These are phyloP conservation scores for Oncorhynchus tshawytscha DNA, from an alignment of 2,113 vertebrate species.

Conservation along the genomic window DNA sequence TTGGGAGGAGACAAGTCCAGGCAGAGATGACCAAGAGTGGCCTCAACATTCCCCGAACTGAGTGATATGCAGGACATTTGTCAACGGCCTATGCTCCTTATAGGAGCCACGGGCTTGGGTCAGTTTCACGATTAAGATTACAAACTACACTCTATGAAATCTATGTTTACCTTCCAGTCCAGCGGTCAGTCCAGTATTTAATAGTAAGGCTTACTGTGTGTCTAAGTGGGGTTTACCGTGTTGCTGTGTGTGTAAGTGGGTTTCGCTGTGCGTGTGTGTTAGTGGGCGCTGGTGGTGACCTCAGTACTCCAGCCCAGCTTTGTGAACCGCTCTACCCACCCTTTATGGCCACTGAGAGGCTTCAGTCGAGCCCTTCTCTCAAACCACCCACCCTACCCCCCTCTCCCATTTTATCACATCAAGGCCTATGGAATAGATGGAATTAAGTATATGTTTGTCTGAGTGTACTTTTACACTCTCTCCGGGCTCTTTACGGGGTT, in stretches of 20 bases:
- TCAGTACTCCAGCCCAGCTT: constrained; percentile 38
- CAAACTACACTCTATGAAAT: constrained; percentile 3
- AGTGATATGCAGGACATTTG: too few relatives aligned
- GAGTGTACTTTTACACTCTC: constrained; percentile 30
- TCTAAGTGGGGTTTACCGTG: not conserved
- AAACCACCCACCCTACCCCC: constrained; percentile 1
- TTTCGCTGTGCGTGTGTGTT: too few relatives aligned
- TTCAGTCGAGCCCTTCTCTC: constrained; percentile 8
- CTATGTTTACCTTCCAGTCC: constrained; percentile 2
- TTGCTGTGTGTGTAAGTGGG: constrained; percentile 2
- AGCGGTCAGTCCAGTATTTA: constrained; percentile 22
- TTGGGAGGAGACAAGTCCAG: too few relatives aligned
- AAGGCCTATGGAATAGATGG: constrained; percentile 29
- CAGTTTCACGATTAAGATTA: constrained; percentile 1
- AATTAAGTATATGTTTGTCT: constrained; percentile 27
- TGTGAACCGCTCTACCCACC: not conserved
- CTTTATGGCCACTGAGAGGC: constrained; percentile 37
- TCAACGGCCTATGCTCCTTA: too few relatives aligned
- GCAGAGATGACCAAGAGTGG: too few relatives aligned
- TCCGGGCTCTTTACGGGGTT: constrained; percentile 33
- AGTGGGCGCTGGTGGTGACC: constrained; percentile 25
- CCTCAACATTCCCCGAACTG: too few relatives aligned
- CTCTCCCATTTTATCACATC: constrained; percentile 37
- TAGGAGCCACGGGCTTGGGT: too few relatives aligned
- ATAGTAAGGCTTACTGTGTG: constrained; percentile 12